phyloP scores from a whole-genome alignment of 2,113 vertebrate genomes.

The Callionymus lyra region DNA sequence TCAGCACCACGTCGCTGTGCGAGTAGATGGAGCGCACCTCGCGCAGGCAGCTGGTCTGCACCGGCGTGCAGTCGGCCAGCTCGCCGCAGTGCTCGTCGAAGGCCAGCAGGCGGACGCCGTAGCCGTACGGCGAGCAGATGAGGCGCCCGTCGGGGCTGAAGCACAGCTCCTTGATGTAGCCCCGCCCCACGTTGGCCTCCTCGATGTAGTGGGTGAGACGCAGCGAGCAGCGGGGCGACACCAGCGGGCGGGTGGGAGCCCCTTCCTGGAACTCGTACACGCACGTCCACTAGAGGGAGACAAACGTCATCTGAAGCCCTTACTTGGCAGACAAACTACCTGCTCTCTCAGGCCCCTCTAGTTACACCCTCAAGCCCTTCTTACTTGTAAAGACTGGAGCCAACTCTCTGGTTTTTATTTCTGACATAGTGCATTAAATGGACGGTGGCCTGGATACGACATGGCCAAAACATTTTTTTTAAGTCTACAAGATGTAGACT shows the following conservation, averaged over 20 bases:
- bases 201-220: slow-evolving; percentile 94
- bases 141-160: slow-evolving; percentile 96
- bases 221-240: slow-evolving; percentile 87
- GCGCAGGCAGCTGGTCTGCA: slow-evolving; percentile 79
- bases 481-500: no score
- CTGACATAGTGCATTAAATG: no score
- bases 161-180: slow-evolving; percentile 96
- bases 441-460: no score
- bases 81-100: slow-evolving; percentile 87
- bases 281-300: slow-evolving; percentile 83
- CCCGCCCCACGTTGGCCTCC: slow-evolving; percentile 93
- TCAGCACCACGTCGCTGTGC: slow-evolving; percentile 95
- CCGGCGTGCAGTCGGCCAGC: slow-evolving; percentile 89
- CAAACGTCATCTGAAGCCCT: no score
- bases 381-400: no score
- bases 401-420: no score
- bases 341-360: no score
- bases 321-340: no score
- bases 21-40: slow-evolving; percentile 95
- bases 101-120: slow-evolving; percentile 90
- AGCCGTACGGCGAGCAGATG: slow-evolving; percentile 93
- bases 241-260: slow-evolving; percentile 70
- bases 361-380: no score
- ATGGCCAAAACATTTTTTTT: no score
- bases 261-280: slow-evolving; percentile 96